Conservation (phyloP, 2,888 invertebrate species). For the Catocala sponsa region DNA sequence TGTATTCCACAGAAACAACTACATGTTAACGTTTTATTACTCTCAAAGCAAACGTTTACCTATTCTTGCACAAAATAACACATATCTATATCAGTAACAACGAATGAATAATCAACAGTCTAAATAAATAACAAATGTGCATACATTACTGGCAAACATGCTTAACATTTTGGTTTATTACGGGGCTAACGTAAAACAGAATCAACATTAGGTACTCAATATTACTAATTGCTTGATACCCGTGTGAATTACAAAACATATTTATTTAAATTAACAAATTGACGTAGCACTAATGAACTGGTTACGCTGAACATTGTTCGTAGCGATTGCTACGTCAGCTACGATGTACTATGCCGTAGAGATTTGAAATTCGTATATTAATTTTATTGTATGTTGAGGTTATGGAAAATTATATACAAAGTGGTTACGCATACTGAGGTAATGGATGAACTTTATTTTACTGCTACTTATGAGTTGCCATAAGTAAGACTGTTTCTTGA, state of each 20-base stretch:
- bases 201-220: conserved; percentile 6
- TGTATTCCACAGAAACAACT: too few relatives aligned
- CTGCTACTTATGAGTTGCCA: too few relatives aligned
- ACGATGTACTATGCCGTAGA: conserved; percentile 34
- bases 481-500: too few relatives aligned
- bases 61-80: too few relatives aligned
- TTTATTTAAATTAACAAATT: conserved; percentile 31
- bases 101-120: neutral
- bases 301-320: conserved; percentile 17
- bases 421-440: neutral
- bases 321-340: conserved; percentile 37
- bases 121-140: neutral
- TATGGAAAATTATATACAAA: neutral
- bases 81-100: too few relatives aligned
- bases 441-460: too few relatives aligned
- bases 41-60: too few relatives aligned
- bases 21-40: too few relatives aligned
- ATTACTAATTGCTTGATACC: conserved; percentile 12
- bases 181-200: neutral
- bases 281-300: conserved; percentile 26
- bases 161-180: conserved; percentile 4
- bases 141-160: neutral
- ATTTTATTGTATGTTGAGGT: neutral
- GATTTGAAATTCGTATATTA: conserved; percentile 7
- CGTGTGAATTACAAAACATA: conserved; percentile 18